A percentile compares a stretch with the other conserved stretches of the same genome.
Conservation (phyloP, 1,140 invertebrate genomes). For the Nomia melanderi region DNA sequence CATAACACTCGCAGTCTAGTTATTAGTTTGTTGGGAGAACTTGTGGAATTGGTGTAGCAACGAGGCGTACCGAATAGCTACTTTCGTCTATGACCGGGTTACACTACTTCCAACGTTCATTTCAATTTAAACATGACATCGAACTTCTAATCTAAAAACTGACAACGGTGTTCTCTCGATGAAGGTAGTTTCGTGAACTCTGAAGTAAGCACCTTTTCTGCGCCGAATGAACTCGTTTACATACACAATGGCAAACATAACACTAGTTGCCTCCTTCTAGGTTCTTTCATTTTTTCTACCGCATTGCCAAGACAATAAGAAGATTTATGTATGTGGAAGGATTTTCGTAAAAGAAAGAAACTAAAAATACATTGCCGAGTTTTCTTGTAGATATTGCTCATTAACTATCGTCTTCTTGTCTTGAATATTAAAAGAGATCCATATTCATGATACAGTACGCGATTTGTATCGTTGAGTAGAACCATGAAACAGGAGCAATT, state of each 20-base stretch:
- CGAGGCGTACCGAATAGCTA: too few relatives aligned
- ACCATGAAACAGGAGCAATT: not conserved
- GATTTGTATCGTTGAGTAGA: conserved; percentile 1
- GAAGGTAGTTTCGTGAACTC: not conserved
- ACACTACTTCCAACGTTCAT: not conserved
- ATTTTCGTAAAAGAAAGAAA: not conserved
- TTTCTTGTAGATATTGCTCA: not conserved
- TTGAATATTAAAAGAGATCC: conserved; percentile 25
- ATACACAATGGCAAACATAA: not conserved
- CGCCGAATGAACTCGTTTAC: not conserved
- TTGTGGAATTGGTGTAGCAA: too few relatives aligned
- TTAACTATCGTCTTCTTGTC: conserved; percentile 18
- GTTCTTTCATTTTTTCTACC: too few relatives aligned
- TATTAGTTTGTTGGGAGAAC: too few relatives aligned
- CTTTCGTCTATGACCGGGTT: too few relatives aligned
- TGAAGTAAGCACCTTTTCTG: not conserved
- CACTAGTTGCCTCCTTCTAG: not conserved
- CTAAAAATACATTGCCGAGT: not conserved
- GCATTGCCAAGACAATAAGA: not conserved
- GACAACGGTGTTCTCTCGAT: not conserved
- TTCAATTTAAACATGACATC: not conserved
- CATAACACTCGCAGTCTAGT: too few relatives aligned
- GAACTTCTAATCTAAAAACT: not conserved
- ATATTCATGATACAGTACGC: conserved; percentile 48
- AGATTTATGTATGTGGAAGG: not conserved